A percentile compares a stretch with the other conserved stretches of the same genome.
Evolutionary conservation across 2,888 invertebrate genomes (phyloP).

Genomic region (Orthosia incerta): DNA sequence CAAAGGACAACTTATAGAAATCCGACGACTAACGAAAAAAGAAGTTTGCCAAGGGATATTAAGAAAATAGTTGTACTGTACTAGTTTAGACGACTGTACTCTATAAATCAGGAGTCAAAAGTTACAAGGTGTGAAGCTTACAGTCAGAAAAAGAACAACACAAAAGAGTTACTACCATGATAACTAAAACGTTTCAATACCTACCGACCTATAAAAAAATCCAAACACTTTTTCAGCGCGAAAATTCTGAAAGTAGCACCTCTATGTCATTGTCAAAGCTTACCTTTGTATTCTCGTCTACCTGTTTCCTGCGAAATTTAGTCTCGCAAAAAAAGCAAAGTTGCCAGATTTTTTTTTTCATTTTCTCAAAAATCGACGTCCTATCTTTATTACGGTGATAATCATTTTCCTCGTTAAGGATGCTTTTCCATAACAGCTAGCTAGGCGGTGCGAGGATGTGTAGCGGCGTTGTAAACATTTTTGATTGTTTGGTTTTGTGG

Average conservation of each 20-base stretch:
- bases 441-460: neutral
- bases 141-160: neutral
- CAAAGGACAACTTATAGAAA: no score
- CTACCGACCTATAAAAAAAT: neutral
- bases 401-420: constrained; percentile 54
- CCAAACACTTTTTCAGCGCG: neutral
- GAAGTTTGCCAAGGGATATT: no score
- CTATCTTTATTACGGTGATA: constrained; percentile 54
- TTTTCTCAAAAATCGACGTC: constrained; percentile 55
- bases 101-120: neutral
- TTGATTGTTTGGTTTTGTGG: neutral
- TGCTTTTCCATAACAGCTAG: neutral
- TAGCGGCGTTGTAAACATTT: neutral
- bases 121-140: no score
- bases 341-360: constrained; percentile 21
- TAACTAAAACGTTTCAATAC: neutral
- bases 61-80: no score
- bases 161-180: neutral
- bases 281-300: constrained; percentile 18
- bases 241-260: constrained; percentile 6
- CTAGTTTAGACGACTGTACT: no score
- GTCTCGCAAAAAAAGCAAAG: constrained; percentile 26
- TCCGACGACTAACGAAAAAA: no score
- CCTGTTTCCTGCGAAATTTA: constrained; percentile 14
- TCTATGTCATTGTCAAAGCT: constrained; percentile 27